Evolutionary conservation across 2,888 invertebrate species (phyloP).

Genomic region (Ichneumoninae sp.): DNA sequence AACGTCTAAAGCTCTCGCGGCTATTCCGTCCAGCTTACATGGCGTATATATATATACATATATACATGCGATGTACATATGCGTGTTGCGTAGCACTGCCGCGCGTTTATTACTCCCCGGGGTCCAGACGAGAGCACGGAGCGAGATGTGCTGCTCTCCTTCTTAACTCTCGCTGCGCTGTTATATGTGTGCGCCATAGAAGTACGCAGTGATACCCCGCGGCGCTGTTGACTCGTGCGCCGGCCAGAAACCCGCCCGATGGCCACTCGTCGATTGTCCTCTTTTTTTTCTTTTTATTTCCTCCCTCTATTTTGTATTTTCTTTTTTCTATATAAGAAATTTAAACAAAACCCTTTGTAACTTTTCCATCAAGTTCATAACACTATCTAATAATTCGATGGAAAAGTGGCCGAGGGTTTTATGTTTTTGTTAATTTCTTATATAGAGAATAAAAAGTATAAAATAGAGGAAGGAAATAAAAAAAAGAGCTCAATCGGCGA

Average conservation of each 20-base stretch:
- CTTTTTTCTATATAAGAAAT: neutral
- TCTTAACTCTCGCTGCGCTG: slow-evolving; percentile 23
- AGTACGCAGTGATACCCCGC: slow-evolving; percentile 49
- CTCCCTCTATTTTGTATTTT: slow-evolving; percentile 2
- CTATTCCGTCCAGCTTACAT: neutral
- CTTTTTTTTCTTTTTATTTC: slow-evolving; percentile 35
- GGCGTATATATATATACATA: neutral
- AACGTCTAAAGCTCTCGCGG: slow-evolving; percentile 41
- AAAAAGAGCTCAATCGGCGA: slow-evolving; percentile 38
- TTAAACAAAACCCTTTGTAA: slow-evolving; percentile 12
- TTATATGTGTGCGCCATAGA: neutral
- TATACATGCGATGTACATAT: neutral
- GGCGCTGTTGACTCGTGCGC: slow-evolving; percentile 53
- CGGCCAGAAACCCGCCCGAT: slow-evolving; percentile 52
- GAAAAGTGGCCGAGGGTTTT: neutral
- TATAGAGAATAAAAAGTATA: neutral
- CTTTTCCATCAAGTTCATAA: slow-evolving; percentile 6
- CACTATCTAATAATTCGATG: no score
- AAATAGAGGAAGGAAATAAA: slow-evolving; percentile 2
- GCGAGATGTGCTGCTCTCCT: slow-evolving; percentile 29
- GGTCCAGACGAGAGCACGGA: slow-evolving; percentile 41
- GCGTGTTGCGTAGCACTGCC: slow-evolving; percentile 54
- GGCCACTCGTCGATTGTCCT: slow-evolving; percentile 57
- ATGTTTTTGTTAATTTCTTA: neutral
- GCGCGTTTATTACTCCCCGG: slow-evolving; percentile 61